Evolutionary conservation across 2,888 invertebrate genomes (phyloP), one percentile per base, ranked within the genome.

Genomic region (Ochropleura leucogaster): DNA sequence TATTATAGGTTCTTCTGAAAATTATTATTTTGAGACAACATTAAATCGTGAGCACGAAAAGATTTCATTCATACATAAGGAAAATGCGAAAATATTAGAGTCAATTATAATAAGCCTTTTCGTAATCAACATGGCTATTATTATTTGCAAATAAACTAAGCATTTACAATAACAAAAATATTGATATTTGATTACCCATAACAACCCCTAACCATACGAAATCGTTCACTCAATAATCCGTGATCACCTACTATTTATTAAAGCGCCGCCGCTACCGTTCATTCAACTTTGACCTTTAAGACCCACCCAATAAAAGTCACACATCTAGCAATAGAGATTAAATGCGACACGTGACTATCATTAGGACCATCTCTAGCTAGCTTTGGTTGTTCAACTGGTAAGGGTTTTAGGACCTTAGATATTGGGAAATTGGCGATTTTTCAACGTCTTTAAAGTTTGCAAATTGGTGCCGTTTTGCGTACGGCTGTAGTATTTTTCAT

Each of bases 321-420:
- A 49, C 7, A 47, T 70, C 44, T 44, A 30, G 53, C 70, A 49
- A 72, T 73, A 65, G 64, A 68, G 60, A 82, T 78, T 82, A 80
- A 69, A 55, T 44, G 65, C 42, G 82, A 44, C 83, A 81, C 80
- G 80, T 82, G 87, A 51, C 74, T 53, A 59, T 74, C 60, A 74
- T 70, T 73, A 71, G 20, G 53, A 46, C 60, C 66, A 74, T 66
- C 40, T 62, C 55, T 72, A n/a, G 62, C 63, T 59, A 60, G 66
- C 67, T 47, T 68, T 51, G 20, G 67, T 68, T 69, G 60, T 47
- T 40, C 53, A 69, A 59, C 59, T 76, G 60, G 67, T 42, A 80
- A 71, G 76, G 30, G 30, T 30, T 3, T 30, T 30, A 30, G 30
- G 30, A 30, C 30, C 30, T 30, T 30, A 30, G 30, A 30, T 30